Base-by-base conservation (phyloP, 1,140 invertebrate genomes). In the Drosophila bipectinata region DNA sequence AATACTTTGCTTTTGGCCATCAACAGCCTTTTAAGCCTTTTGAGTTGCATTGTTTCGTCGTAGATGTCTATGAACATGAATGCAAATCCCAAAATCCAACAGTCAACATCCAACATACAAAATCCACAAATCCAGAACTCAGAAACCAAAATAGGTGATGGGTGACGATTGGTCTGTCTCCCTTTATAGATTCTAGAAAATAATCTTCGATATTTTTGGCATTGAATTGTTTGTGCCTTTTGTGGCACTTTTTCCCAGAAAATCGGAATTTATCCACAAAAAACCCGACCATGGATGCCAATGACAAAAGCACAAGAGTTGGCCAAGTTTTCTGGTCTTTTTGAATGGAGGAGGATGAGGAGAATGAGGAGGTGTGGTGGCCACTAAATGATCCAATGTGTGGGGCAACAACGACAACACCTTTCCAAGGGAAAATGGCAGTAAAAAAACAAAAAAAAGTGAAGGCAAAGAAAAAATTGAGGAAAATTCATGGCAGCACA, bases 301-400 rank as follows among this genome's bases (percentile, higher is more conserved):
- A 24, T 59, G 61, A 59, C 55, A 47, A 21, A 18, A 18, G 18
- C 18, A 18, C 18, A 18, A 60, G 45, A 56, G 44, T 55, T 56
- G 66, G 57, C 68, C 61, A 72, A 76, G 57, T 79, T 49, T 47
- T 28, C 39, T 24, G 39, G 39, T 10, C 8, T 30, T 30, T 30
- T 30, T 30, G 6, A 18, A 18, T 44, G 21, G n/a, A n/a, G 53
- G 12, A n/a, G 32, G 24, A 10, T n/a, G 34, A 6, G 7, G 7
- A 4, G 28, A 45, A 30, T 45, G 52, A 10, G 30, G 49, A 56
- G 48, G 41, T 51, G 71, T 55, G 71, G 54, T 30, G 60, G 72
- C 58, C 72, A 49, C 64, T 81, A 80, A 80, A 80, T 81, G 78
- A 77, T 80, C 59, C 78, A 80, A 57, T 80, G 77, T 79, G 77